These are phyloP conservation scores for Hassar affinis DNA, from an alignment of 2,113 vertebrate species.

Conservation along the genomic window DNA sequence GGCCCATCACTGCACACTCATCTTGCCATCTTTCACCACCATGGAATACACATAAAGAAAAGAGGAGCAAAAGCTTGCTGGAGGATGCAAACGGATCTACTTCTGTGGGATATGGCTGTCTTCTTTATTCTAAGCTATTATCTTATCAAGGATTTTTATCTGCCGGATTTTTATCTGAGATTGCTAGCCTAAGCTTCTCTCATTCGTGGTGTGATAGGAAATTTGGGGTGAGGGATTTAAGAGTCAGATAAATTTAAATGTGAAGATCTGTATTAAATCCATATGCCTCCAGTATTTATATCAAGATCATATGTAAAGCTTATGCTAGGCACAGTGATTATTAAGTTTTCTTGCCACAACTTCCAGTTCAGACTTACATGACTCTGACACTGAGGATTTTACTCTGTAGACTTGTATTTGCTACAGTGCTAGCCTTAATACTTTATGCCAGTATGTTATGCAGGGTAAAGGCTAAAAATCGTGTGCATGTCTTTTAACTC, in stretches of 20 bases:
- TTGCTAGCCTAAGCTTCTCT: slow-evolving; percentile 10
- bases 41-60: slow-evolving; percentile 51
- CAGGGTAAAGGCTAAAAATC: neutral
- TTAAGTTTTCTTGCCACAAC: neutral
- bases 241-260: neutral
- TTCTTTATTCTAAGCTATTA: slow-evolving; percentile 9
- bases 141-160: slow-evolving; percentile 37
- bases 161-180: slow-evolving; percentile 28
- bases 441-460: neutral
- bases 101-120: slow-evolving; percentile 1
- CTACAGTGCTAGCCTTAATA: neutral
- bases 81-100: slow-evolving; percentile 51
- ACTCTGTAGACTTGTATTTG: neutral
- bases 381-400: neutral
- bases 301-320: neutral
- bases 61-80: slow-evolving; percentile 30
- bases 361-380: neutral
- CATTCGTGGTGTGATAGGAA: neutral
- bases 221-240: neutral
- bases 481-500: neutral
- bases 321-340: neutral
- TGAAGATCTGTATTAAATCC: neutral
- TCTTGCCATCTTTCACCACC: slow-evolving; percentile 9
- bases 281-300: neutral
- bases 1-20: slow-evolving; percentile 24